Evolutionary conservation across 2,113 vertebrate species (phyloP), one percentile per base, ranked within the genome.

Genomic region (Carassius auratus): DNA sequence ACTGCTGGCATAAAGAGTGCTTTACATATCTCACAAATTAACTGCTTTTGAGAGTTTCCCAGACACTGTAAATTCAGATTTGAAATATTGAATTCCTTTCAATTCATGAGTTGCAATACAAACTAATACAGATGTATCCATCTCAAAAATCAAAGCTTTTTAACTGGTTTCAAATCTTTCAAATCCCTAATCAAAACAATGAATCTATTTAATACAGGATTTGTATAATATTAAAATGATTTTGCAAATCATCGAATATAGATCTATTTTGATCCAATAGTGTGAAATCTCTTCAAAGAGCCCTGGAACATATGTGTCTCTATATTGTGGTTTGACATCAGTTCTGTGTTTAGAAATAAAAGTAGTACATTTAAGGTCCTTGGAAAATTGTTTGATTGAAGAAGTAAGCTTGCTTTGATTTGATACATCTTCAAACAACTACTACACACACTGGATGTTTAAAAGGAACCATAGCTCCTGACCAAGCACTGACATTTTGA

Each of bases 311-410:
- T n/a, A 57, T 77, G 78, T 10, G 15, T 17, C 7, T 17, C 6
- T 15, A 8, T 42, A 38, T 38, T 38, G 36, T 4, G 36, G 36
- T 38, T 38, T 55, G 69, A 10, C 13, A 55, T 45, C 76, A 21
- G 71, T 61, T 21, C 15, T 62, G 48, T 83, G n/a, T 14, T 10
- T 21, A 38, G 50, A 57, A n/a, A 86, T 83, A 71, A 88, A 88
- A 69, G 13, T 10, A 21, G 8, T 48, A n/a, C 52, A 82, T 68
- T 78, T 76, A 26, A 62, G 55, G 26, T 62, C 76, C 61, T 71
- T 38, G 62, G 69, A 76, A 19, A 64, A 62, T 26, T 8, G 10
- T 19, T 57, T 36, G 71, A 19, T 61, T 62, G 45, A 61, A 68
- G 23, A 57, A 23, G n/a, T 57, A n/a, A 38, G 57, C 19, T 23